Evolutionary conservation across 2,888 invertebrate species (phyloP).

Genomic region (Philereme vetulata): DNA sequence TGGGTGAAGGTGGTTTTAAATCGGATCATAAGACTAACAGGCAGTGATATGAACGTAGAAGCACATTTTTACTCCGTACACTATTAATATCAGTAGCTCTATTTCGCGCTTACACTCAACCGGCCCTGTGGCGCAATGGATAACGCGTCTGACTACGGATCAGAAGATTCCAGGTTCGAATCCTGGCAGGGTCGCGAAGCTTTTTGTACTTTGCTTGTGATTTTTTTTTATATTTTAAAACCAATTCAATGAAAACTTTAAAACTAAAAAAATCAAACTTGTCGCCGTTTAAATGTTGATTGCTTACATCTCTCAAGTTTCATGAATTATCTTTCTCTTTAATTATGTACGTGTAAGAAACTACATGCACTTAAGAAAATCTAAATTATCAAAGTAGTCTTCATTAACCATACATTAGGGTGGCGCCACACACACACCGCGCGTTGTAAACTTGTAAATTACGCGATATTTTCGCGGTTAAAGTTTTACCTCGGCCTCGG

Average conservation of each 20-base stretch:
- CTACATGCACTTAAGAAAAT: background rate
- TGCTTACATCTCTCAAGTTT: too few relatives aligned
- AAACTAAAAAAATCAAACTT: too few relatives aligned
- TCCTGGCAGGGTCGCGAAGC: slow-evolving; percentile 83
- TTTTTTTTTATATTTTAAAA: too few relatives aligned
- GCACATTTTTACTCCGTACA: too few relatives aligned
- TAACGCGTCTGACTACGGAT: slow-evolving; percentile 89
- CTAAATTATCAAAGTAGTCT: slow-evolving; percentile 13
- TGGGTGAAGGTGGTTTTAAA: too few relatives aligned
- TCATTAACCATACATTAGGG: slow-evolving; percentile 39
- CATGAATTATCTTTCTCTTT: too few relatives aligned
- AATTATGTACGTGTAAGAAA: background rate
- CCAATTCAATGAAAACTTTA: too few relatives aligned
- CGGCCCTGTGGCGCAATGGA: slow-evolving; percentile 87
- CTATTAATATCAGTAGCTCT: slow-evolving; percentile 23
- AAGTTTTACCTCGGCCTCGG: slow-evolving; percentile 31
- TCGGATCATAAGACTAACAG: too few relatives aligned
- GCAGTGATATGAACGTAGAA: too few relatives aligned
- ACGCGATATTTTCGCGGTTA: slow-evolving; percentile 16
- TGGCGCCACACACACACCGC: slow-evolving; percentile 18
- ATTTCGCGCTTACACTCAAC: slow-evolving; percentile 9
- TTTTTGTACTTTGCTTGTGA: slow-evolving; percentile 31
- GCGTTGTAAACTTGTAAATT: slow-evolving; percentile 20
- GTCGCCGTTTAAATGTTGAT: too few relatives aligned
- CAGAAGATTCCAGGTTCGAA: slow-evolving; percentile 88